phyloP scores from a whole-genome alignment of 2,888 invertebrate species.

The Phortica magna region DNA sequence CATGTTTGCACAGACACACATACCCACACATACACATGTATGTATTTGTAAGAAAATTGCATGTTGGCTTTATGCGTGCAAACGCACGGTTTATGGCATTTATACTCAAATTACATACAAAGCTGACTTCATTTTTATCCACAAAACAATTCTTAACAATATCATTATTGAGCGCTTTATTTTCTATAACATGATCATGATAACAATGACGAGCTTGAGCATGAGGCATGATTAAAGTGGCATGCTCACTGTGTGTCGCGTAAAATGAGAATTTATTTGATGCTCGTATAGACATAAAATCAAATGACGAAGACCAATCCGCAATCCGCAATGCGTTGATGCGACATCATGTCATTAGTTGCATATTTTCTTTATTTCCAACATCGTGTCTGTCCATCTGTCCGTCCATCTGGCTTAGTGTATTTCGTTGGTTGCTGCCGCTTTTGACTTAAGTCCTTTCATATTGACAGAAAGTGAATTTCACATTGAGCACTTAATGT shows the following conservation, averaged over 20 bases:
- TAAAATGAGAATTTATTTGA: slow-evolving; percentile 29
- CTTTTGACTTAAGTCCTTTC: slow-evolving; percentile 8
- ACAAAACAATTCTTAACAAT: too few species aligned
- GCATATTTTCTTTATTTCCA: slow-evolving; percentile 5
- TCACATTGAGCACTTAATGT: too few species aligned
- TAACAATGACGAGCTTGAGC: too few species aligned
- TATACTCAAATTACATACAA: not conserved
- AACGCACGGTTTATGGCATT: not conserved
- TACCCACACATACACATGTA: too few species aligned
- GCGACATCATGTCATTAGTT: slow-evolving; percentile 11
- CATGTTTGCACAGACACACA: not conserved
- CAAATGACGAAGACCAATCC: not conserved
- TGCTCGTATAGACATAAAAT: slow-evolving; percentile 14
- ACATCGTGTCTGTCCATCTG: not conserved
- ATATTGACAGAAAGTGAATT: not conserved
- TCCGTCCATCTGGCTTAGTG: not conserved
- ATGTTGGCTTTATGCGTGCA: too few species aligned
- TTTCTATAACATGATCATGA: not conserved
- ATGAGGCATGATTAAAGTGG: not conserved
- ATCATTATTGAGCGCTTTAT: not conserved
- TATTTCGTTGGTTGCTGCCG: not conserved
- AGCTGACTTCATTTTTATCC: too few species aligned
- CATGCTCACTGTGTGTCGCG: not conserved
- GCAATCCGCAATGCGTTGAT: not conserved
- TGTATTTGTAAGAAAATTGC: too few species aligned